A percentile compares a stretch with the other conserved stretches of the same genome.
Evolutionary conservation across 2,113 vertebrate species (phyloP).

Genomic region (Pogona vitticeps): DNA sequence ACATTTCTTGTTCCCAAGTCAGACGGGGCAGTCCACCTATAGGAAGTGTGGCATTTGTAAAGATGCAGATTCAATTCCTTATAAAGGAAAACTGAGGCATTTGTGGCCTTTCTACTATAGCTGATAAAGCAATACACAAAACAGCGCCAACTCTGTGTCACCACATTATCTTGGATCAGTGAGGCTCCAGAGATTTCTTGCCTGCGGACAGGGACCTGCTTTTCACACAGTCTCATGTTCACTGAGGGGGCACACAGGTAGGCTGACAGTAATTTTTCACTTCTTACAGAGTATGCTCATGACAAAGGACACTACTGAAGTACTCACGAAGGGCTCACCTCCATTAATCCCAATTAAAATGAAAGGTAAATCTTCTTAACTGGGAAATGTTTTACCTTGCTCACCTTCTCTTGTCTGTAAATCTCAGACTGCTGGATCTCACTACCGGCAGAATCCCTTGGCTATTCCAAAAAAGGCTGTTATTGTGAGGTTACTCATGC

Average conservation of each 20-base stretch:
- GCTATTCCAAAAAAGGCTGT: neutral
- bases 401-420: slow-evolving; percentile 32
- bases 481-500: neutral
- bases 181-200: neutral
- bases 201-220: neutral
- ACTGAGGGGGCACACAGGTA: neutral
- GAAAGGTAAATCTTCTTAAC: neutral
- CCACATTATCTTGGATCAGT: neutral
- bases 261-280: neutral
- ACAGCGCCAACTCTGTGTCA: too few relatives aligned
- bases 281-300: neutral
- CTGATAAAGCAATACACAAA: neutral
- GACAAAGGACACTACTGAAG: neutral
- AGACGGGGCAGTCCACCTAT: too few relatives aligned
- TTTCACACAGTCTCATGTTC: neutral
- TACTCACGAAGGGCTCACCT: neutral
- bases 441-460: neutral
- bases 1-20: too few relatives aligned
- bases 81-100: neutral
- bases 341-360: neutral
- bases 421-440: slow-evolving; percentile 8
- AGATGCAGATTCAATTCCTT: too few relatives aligned
- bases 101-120: neutral
- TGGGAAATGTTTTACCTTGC: neutral
- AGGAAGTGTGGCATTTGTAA: too few relatives aligned